Evolutionary conservation across 1,140 invertebrate species (phyloP).

Genomic region (Ruditapes philippinarum): DNA sequence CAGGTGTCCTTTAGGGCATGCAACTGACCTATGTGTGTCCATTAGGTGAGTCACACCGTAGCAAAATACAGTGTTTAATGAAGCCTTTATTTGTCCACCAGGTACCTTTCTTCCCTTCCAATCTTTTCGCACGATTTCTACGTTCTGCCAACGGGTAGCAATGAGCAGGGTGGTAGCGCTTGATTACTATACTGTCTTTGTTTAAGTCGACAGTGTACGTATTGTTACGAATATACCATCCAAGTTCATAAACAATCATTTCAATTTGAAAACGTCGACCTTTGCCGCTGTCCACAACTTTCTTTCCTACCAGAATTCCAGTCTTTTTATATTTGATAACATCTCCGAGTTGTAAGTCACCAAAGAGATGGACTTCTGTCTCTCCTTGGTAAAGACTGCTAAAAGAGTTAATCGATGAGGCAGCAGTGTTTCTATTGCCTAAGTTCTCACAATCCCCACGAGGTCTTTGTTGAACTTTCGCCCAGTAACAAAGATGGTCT

Average conservation of each 20-base stretch:
- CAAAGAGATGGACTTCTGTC: neutral
- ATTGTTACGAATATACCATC: neutral
- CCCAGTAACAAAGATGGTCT: constrained; percentile 51
- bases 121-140: neutral
- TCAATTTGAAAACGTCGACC: constrained; percentile 2
- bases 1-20: too few species aligned
- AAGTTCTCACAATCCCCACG: neutral
- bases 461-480: neutral
- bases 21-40: too few species aligned
- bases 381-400: neutral
- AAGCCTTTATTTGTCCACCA: constrained; percentile 18
- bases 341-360: constrained; percentile 2
- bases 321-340: neutral
- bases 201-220: constrained; percentile 9
- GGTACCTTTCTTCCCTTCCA: neutral
- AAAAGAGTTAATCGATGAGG: neutral
- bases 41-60: too few species aligned
- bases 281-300: neutral
- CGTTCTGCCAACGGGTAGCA: neutral
- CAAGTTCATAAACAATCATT: neutral
- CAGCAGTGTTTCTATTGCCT: neutral
- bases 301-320: constrained; percentile 1
- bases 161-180: neutral
- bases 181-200: neutral
- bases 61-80: constrained; percentile 2